These are phyloP conservation scores for Parnassius smintheus DNA, from an alignment of 2,888 invertebrate genomes.

Conservation along the genomic window DNA sequence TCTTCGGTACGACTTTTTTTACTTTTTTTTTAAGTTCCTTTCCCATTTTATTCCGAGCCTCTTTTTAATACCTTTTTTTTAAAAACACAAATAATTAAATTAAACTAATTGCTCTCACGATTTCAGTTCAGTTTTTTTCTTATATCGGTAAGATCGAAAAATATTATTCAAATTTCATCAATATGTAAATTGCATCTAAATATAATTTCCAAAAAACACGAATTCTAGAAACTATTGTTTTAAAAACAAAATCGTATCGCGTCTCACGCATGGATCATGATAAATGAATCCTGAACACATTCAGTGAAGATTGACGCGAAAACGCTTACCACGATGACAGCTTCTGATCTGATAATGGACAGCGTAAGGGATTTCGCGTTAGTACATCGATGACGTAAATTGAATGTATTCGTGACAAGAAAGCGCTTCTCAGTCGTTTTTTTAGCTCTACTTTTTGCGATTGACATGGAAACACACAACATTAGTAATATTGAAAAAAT, in stretches of 20 bases:
- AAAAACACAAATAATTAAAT: too few relatives aligned
- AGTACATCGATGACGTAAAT: constrained; percentile 11
- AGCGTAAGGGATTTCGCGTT: constrained; percentile 19
- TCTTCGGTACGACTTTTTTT: too few relatives aligned
- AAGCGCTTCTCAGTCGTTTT: not conserved
- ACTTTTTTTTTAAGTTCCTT: too few relatives aligned
- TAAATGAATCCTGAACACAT: constrained; percentile 47
- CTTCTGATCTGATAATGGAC: constrained; percentile 42
- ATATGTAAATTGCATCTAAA: too few relatives aligned
- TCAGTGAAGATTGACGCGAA: constrained; percentile 45
- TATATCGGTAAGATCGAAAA: too few relatives aligned
- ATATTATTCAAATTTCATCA: too few relatives aligned
- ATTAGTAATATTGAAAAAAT: not conserved
- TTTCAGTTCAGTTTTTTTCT: too few relatives aligned
- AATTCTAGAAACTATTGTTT: constrained; percentile 4
- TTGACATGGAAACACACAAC: not conserved
- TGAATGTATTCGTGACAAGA: constrained; percentile 3
- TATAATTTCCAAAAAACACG: too few relatives aligned
- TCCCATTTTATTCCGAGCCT: too few relatives aligned
- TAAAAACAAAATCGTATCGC: constrained; percentile 30
- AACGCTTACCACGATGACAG: constrained; percentile 40
- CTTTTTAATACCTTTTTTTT: too few relatives aligned
- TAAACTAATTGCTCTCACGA: too few relatives aligned
- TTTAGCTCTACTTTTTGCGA: not conserved
- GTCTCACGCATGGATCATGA: constrained; percentile 39